These are phyloP conservation scores for Prunella fulvescens DNA, from an alignment of 2,113 vertebrate genomes.

Conservation along the genomic window DNA sequence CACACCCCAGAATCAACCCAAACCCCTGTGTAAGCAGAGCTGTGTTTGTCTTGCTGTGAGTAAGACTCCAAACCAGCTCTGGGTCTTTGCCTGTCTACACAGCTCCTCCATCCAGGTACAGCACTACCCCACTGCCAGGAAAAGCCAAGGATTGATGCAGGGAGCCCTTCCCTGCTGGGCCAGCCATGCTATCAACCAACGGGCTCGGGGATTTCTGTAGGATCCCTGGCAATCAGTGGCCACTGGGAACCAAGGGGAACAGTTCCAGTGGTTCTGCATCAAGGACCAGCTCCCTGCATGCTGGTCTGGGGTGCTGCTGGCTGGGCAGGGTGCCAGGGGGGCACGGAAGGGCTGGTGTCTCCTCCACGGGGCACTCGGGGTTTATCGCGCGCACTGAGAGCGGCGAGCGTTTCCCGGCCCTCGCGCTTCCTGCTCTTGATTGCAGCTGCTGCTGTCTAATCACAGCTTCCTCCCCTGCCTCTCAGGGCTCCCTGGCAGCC, in stretches of 20 bases:
- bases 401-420: background rate
- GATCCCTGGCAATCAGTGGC: background rate
- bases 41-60: background rate
- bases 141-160: background rate
- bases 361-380: rapidly evolving
- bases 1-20: background rate
- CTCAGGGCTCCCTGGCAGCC: background rate
- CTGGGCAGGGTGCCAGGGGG: rapidly evolving
- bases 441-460: conserved; percentile 23
- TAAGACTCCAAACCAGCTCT: background rate
- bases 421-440: conserved; percentile 43
- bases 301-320: background rate
- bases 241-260: background rate
- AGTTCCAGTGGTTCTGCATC: rapidly evolving
- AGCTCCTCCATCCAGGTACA: background rate
- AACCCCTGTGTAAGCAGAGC: background rate
- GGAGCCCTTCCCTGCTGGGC: background rate
- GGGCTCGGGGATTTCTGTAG: background rate
- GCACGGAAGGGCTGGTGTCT: conserved; percentile 4
- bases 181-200: background rate
- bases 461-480: conserved; percentile 17
- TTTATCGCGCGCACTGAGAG: background rate
- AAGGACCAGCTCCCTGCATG: background rate
- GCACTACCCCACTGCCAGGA: background rate
- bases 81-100: background rate